phyloP scores from a whole-genome alignment of 2,797 vertebrate genomes.

The Toxotes lorentzi region DNA sequence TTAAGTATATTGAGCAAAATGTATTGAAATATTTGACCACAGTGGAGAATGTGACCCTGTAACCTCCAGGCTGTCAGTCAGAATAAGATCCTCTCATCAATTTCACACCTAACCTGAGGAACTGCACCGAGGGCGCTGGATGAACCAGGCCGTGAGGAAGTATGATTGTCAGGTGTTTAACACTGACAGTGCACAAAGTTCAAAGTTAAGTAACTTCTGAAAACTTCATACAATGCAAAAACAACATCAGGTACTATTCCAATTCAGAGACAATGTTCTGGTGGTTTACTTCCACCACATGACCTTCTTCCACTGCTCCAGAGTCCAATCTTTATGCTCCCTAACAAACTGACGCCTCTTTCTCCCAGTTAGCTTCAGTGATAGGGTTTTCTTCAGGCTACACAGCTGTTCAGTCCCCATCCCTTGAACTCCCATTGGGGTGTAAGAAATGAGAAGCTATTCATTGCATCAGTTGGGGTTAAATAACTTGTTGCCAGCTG shows the following conservation, averaged over 20 bases:
- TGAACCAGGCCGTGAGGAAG: neutral
- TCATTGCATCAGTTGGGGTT: too few relatives aligned
- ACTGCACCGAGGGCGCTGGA: neutral
- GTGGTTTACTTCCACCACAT: neutral
- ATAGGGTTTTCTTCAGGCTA: too few relatives aligned
- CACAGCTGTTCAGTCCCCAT: too few relatives aligned
- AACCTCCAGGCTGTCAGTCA: constrained; percentile 42
- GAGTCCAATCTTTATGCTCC: too few relatives aligned
- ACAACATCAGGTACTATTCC: neutral
- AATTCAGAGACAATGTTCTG: neutral
- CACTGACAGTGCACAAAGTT: neutral
- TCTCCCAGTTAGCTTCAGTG: too few relatives aligned
- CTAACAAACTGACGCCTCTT: too few relatives aligned
- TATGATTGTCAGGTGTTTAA: neutral
- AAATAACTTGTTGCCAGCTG: too few relatives aligned
- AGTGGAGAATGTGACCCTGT: constrained; percentile 7
- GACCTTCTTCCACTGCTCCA: too few relatives aligned
- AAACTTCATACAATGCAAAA: neutral
- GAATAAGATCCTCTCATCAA: neutral
- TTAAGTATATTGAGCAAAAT: neutral
- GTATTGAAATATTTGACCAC: neutral
- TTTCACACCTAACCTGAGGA: neutral
- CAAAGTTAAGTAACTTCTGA: constrained; percentile 1
- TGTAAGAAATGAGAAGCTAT: too few relatives aligned
- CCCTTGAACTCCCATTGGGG: too few relatives aligned